Conservation (phyloP, 2,888 invertebrate genomes). For the Apotomis capreana region DNA sequence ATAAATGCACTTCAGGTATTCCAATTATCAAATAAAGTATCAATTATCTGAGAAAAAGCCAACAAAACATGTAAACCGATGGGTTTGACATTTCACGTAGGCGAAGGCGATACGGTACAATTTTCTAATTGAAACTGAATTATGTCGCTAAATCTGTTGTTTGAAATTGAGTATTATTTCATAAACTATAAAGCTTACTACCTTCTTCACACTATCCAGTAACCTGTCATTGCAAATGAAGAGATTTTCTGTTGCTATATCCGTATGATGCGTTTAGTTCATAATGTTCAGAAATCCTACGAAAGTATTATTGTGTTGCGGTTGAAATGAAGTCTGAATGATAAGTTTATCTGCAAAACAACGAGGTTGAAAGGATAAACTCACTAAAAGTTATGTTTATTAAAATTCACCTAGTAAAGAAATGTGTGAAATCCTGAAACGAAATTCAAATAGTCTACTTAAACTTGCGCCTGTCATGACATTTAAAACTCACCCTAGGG, state of each 20-base stretch:
- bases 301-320: too few relatives aligned
- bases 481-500: slow-evolving; percentile 9
- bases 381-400: too few relatives aligned
- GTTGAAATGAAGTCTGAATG: too few relatives aligned
- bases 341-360: too few relatives aligned
- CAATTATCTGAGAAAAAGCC: slow-evolving; percentile 7
- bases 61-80: slow-evolving; percentile 38
- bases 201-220: neutral
- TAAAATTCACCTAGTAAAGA: too few relatives aligned
- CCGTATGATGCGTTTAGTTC: too few relatives aligned
- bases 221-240: neutral
- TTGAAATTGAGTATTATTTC: neutral
- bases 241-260: neutral
- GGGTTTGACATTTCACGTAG: slow-evolving; percentile 36
- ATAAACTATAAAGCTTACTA: neutral
- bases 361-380: too few relatives aligned
- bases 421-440: too few relatives aligned
- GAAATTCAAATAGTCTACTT: slow-evolving; percentile 1
- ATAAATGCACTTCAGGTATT: slow-evolving; percentile 36
- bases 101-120: neutral
- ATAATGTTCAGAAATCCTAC: too few relatives aligned
- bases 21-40: neutral
- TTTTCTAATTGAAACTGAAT: neutral
- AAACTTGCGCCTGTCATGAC: slow-evolving; percentile 18
- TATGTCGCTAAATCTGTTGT: neutral